Percentiles rank a stretch among this genome's conserved stretches.
These are phyloP conservation scores for Amblyjoppa proteus DNA, from an alignment of 2,888 invertebrate species.

Conservation along the genomic window DNA sequence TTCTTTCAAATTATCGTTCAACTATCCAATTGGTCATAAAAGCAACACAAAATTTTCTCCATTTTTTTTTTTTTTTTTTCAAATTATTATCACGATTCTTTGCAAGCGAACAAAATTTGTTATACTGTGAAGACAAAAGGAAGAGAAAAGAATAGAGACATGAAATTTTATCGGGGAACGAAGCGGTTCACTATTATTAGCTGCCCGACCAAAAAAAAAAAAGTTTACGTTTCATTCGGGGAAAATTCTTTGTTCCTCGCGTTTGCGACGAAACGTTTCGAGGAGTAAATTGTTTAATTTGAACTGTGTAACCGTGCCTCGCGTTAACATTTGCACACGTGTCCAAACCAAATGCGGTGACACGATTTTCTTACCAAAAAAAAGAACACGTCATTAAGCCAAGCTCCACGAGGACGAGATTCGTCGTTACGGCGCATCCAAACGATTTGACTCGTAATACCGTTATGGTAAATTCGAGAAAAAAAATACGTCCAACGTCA, in stretches of 20 bases:
- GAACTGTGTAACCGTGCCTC: constrained; percentile 47
- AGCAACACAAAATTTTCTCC: constrained; percentile 13
- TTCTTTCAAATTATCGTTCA: constrained; percentile 43
- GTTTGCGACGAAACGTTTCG: constrained; percentile 59
- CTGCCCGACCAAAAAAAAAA: constrained; percentile 61
- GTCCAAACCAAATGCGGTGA: constrained; percentile 38
- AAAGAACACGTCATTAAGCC: constrained; percentile 73
- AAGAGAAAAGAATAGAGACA: constrained; percentile 51
- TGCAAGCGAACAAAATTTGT: constrained; percentile 12
- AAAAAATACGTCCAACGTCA: constrained; percentile 70
- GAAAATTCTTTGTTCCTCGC: constrained; percentile 72
- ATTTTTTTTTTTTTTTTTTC: background rate
- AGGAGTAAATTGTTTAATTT: constrained; percentile 51
- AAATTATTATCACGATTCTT: constrained; percentile 9
- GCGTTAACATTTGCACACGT: constrained; percentile 40
- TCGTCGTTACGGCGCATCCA: constrained; percentile 64
- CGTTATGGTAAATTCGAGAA: constrained; percentile 64
- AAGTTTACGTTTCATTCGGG: constrained; percentile 63
- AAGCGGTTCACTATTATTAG: constrained; percentile 67
- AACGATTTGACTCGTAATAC: constrained; percentile 67
- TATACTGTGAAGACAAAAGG: constrained; percentile 18
- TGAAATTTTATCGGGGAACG: constrained; percentile 57
- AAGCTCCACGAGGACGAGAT: constrained; percentile 75
- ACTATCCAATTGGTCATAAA: constrained; percentile 41
- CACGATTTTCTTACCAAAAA: constrained; percentile 34